These are phyloP conservation scores for Octomys mimax DNA, from an alignment of 2,797 vertebrate species.

Conservation along the genomic window DNA sequence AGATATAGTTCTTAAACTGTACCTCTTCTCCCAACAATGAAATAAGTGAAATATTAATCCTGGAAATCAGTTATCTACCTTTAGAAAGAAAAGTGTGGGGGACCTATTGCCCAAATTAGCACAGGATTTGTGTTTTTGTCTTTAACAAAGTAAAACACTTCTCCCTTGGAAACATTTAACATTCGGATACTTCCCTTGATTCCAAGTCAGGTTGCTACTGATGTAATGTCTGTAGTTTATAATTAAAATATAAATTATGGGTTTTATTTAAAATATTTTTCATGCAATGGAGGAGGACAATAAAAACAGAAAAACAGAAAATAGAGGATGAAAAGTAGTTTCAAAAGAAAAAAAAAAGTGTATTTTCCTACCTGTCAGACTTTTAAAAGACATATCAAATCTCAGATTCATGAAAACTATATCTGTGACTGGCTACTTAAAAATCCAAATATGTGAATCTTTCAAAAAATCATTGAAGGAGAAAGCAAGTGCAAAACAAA, in stretches of 20 bases:
- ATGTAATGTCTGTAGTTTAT: neutral
- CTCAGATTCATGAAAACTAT: slow-evolving; percentile 44
- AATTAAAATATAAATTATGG: neutral
- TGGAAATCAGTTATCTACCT: slow-evolving; percentile 27
- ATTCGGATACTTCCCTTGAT: slow-evolving; percentile 58
- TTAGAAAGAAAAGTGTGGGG: slow-evolving; percentile 26
- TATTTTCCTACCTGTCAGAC: slow-evolving; percentile 32
- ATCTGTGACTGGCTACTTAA: slow-evolving; percentile 37
- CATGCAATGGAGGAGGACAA: neutral
- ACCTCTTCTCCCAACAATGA: slow-evolving; percentile 50
- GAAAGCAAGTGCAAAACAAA: slow-evolving; percentile 46
- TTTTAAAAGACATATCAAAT: slow-evolving; percentile 57
- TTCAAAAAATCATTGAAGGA: slow-evolving; percentile 36
- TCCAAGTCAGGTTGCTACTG: neutral
- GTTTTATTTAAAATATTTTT: slow-evolving; percentile 60
- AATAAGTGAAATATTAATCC: slow-evolving; percentile 65
- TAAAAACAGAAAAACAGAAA: slow-evolving; percentile 19
- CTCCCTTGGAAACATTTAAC: slow-evolving; percentile 62
- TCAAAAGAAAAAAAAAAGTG: neutral
- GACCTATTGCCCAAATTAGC: slow-evolving; percentile 51
- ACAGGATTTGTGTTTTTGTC: neutral
- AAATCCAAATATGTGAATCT: slow-evolving; percentile 38
- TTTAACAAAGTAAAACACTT: slow-evolving; percentile 34
- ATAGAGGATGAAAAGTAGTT: slow-evolving; percentile 43
- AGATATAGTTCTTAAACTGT: neutral